Evolutionary conservation across 2,888 invertebrate genomes (phyloP).

Genomic region (Hesperia comma): DNA sequence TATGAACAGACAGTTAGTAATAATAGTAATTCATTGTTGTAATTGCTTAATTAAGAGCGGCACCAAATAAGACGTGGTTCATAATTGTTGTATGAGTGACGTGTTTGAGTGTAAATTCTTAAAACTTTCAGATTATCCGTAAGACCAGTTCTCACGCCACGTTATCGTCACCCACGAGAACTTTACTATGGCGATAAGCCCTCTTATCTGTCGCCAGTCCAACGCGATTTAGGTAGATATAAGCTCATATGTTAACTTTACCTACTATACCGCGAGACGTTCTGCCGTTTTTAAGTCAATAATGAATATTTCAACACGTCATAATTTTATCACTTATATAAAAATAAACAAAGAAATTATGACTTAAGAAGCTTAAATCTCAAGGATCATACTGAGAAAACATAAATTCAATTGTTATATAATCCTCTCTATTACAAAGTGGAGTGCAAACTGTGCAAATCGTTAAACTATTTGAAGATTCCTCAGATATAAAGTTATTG

Average conservation of each 20-base stretch:
- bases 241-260: conserved; percentile 48
- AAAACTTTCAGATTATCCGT: conserved; percentile 51
- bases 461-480: background rate
- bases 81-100: no score
- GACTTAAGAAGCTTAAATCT: no score
- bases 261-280: conserved; percentile 3
- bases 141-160: conserved; percentile 49
- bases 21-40: no score
- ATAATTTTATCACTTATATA: no score
- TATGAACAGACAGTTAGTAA: no score
- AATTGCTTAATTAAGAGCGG: no score
- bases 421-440: background rate
- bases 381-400: background rate
- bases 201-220: conserved; percentile 65
- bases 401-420: background rate
- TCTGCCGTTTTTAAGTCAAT: background rate
- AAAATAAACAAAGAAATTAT: no score
- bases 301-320: no score
- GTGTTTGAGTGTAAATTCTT: background rate
- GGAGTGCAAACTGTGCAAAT: background rate
- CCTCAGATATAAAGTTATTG: conserved; percentile 3
- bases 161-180: conserved; percentile 67
- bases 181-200: conserved; percentile 68
- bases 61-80: no score
- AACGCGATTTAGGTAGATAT: conserved; percentile 49